phyloP scores from a whole-genome alignment of 2,888 invertebrate genomes.

The Rhogogaster chlorosoma region DNA sequence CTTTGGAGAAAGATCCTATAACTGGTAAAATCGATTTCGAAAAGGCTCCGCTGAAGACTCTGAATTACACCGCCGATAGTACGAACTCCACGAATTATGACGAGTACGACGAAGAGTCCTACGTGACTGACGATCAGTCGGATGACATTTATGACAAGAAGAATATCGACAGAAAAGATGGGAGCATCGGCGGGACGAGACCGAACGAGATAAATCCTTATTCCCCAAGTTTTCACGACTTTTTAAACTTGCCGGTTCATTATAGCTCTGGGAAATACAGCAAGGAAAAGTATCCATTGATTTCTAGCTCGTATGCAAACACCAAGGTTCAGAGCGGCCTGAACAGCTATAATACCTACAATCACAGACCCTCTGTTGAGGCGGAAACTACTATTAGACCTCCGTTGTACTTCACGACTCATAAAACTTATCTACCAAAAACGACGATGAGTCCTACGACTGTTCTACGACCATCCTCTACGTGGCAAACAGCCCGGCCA shows the following conservation, averaged over 20 bases:
- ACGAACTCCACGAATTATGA: slow-evolving; percentile 59
- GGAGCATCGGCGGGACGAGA: slow-evolving; percentile 75
- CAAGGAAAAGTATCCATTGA: slow-evolving; percentile 82
- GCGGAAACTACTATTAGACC: slow-evolving; percentile 61
- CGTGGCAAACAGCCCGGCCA: slow-evolving; percentile 57
- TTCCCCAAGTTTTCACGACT: slow-evolving; percentile 84
- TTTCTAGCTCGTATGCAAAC: slow-evolving; percentile 86
- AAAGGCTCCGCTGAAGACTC: slow-evolving; percentile 71
- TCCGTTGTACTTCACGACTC: slow-evolving; percentile 61
- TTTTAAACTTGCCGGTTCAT: slow-evolving; percentile 84
- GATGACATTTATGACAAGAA: slow-evolving; percentile 73
- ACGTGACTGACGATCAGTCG: slow-evolving; percentile 55
- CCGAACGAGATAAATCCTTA: slow-evolving; percentile 83
- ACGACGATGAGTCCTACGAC: slow-evolving; percentile 59
- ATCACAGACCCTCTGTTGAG: slow-evolving; percentile 69
- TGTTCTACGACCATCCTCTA: slow-evolving; percentile 55
- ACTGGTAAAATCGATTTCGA: slow-evolving; percentile 84
- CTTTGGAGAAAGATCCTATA: slow-evolving; percentile 84
- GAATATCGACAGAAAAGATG: slow-evolving; percentile 78
- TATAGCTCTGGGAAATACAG: slow-evolving; percentile 84
- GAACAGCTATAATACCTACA: slow-evolving; percentile 73
- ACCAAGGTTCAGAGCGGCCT: slow-evolving; percentile 84
- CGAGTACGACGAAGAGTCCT: slow-evolving; percentile 62
- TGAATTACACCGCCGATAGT: slow-evolving; percentile 66
- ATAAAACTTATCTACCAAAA: slow-evolving; percentile 53